Base-by-base conservation (phyloP, 2,888 invertebrate species). In the Spatulosminthurus flaviceps region DNA sequence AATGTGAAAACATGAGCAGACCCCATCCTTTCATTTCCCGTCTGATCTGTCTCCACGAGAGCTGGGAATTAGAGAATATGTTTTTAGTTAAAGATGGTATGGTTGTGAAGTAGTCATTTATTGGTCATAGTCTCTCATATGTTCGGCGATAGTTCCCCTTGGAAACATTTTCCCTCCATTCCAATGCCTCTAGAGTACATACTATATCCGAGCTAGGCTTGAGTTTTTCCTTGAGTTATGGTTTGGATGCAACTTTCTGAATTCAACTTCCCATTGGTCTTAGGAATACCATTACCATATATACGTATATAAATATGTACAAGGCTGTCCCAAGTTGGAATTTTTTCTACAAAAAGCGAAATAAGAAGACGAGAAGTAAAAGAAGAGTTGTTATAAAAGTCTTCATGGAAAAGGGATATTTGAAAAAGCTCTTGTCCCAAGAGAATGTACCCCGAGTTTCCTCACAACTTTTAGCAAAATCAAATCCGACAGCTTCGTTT, bases 401-500 rank as follows among this genome's bases (percentile, higher is more conserved):
- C 13, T 75, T 73, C 73, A 61, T 64, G 75, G 29, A 75, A 75
- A 13, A 75, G 22, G 75, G 64, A 60, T 75, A 75, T 75, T 75
- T 66, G 28, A 64, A 51, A 71, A 64, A 64, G 64, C 64, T 75
- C 74, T 75, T 24, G 60, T 81, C 81, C 77, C 81, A 29, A 9
- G 81, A 79, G 81, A 80, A 24, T 41, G 21, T 41, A 24, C 41
- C 66, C 61, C 29, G 61, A 29, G 21, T n/a, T 74, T 60, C 61
- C 74, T 75, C 61, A 24, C 74, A 79, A 71, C 80, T 73, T 79
- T 79, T 79, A 79, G 77, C 72, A 77, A 80, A 81, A 81, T 80
- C 69, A 79, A 79, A 81, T 74, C 28, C 78, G 81, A 81, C 81
- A 80, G 80, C 70, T 78, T 71, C 72, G 26, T 78, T 81, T 79